Percentiles rank a stretch among this genome's conserved stretches.
These are phyloP conservation scores for Microplitis manilae DNA, from an alignment of 2,888 invertebrate genomes.

Conservation along the genomic window DNA sequence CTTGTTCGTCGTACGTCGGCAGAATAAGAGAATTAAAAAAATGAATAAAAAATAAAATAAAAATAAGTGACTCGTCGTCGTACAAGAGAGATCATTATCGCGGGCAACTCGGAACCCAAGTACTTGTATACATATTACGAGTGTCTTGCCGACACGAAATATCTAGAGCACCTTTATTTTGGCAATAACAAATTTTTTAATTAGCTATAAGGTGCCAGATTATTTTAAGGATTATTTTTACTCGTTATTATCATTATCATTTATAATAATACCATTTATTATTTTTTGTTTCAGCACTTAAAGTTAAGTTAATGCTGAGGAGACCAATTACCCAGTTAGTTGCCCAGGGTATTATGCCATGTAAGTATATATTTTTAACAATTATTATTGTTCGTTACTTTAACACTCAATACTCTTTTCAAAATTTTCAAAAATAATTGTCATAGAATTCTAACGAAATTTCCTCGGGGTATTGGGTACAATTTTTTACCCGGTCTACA, in stretches of 20 bases:
- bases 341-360: slow-evolving; percentile 98
- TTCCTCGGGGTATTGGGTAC: too few species aligned
- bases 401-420: too few species aligned
- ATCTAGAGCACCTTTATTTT: slow-evolving; percentile 38
- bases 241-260: slow-evolving; percentile 14
- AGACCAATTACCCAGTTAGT: slow-evolving; percentile 95
- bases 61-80: slow-evolving; percentile 27
- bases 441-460: too few species aligned
- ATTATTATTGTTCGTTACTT: too few species aligned
- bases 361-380: slow-evolving; percentile 79
- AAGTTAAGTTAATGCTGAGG: slow-evolving; percentile 96
- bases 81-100: slow-evolving; percentile 33
- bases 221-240: slow-evolving; percentile 14
- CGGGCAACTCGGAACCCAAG: slow-evolving; percentile 18
- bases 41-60: not conserved
- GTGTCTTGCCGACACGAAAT: slow-evolving; percentile 9
- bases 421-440: too few species aligned
- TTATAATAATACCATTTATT: slow-evolving; percentile 53
- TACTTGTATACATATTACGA: not conserved
- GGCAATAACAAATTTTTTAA: slow-evolving; percentile 36
- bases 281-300: slow-evolving; percentile 85
- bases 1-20: not conserved
- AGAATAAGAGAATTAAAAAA: not conserved
- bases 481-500: too few species aligned
- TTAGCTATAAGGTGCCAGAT: slow-evolving; percentile 12